phyloP scores from a whole-genome alignment of 1,140 invertebrate genomes.

The Pollicipes pollicipes region DNA sequence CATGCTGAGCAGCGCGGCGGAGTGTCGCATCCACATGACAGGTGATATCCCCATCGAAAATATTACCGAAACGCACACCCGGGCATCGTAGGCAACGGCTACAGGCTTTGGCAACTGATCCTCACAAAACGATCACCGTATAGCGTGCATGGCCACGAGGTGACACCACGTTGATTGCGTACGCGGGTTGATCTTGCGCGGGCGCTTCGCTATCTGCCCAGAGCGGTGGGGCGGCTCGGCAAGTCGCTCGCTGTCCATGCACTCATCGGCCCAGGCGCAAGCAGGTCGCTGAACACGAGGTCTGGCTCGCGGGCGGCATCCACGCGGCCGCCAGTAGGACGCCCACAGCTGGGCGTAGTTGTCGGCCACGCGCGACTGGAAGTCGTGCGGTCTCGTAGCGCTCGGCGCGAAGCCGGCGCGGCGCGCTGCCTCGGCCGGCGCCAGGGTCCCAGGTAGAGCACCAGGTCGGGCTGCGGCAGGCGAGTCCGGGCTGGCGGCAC shows the following conservation, averaged over 20 bases:
- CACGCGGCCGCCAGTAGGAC: neutral
- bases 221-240: neutral
- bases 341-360: slow-evolving; percentile 40
- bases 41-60: too few relatives aligned
- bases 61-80: too few relatives aligned
- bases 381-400: slow-evolving; percentile 55
- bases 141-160: too few relatives aligned
- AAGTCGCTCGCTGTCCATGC: neutral
- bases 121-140: too few relatives aligned
- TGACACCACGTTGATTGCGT: too few relatives aligned
- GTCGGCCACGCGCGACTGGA: slow-evolving; percentile 53
- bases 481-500: slow-evolving; percentile 66
- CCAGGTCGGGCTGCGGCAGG: slow-evolving; percentile 66
- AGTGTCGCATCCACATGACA: too few relatives aligned
- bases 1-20: too few relatives aligned
- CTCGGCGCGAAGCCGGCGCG: slow-evolving; percentile 62
- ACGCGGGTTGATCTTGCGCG: too few relatives aligned
- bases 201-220: too few relatives aligned
- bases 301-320: neutral
- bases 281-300: neutral
- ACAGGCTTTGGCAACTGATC: too few relatives aligned
- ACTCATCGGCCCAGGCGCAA: neutral
- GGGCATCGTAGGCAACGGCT: too few relatives aligned
- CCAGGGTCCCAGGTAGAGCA: slow-evolving; percentile 57
- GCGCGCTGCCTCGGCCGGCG: slow-evolving; percentile 33